Evolutionary conservation across 2,797 vertebrate genomes (phyloP).

Genomic region (Melanotaenia boesemani): DNA sequence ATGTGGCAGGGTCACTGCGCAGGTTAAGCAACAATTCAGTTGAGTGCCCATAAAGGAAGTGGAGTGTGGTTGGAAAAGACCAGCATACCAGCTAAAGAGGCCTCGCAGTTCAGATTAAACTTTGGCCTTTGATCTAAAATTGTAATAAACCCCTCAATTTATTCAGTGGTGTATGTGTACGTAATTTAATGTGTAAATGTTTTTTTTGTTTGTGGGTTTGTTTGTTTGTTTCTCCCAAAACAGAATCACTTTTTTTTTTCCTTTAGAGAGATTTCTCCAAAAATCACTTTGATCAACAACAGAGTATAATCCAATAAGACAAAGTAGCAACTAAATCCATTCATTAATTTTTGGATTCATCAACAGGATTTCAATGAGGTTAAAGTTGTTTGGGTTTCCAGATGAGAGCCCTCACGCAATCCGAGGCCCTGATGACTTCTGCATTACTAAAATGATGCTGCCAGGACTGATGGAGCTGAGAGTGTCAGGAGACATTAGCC

Average conservation of each 20-base stretch:
- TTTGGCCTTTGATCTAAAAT: constrained; percentile 58
- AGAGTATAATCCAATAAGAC: constrained; percentile 48
- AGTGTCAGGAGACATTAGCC: constrained; percentile 81
- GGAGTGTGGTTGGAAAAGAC: constrained; percentile 64
- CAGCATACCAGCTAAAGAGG: constrained; percentile 63
- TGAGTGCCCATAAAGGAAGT: constrained; percentile 78
- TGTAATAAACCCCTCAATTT: constrained; percentile 14
- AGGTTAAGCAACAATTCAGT: constrained; percentile 87
- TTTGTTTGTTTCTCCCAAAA: not conserved
- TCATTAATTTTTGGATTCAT: constrained; percentile 71
- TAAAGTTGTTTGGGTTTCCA: constrained; percentile 76
- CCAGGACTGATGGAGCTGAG: constrained; percentile 75
- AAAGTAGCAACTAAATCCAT: constrained; percentile 58
- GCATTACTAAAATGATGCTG: constrained; percentile 80
- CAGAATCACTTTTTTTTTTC: not conserved
- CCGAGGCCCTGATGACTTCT: constrained; percentile 73
- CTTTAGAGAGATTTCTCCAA: constrained; percentile 12
- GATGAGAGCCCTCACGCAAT: constrained; percentile 80
- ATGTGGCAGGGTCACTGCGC: constrained; percentile 85
- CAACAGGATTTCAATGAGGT: constrained; percentile 69
- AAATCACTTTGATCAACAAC: constrained; percentile 30
- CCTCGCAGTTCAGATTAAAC: constrained; percentile 62
- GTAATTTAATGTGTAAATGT: not conserved
- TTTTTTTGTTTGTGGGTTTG: not conserved
- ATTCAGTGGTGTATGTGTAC: not conserved